phyloP scores from a whole-genome alignment of 2,888 invertebrate genomes.

The Leucophora obtusa region DNA sequence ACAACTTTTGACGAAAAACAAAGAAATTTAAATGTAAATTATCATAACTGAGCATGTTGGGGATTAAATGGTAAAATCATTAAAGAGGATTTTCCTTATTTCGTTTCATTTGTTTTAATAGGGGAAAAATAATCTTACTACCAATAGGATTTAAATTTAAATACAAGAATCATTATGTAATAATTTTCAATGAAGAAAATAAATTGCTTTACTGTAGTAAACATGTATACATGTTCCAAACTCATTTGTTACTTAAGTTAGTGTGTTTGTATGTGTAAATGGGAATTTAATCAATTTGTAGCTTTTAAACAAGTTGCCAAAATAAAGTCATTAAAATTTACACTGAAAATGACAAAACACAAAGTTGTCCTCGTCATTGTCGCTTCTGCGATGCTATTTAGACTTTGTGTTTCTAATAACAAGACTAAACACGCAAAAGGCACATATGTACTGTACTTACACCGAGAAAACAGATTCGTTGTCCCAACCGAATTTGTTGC shows the following conservation, averaged over 20 bases:
- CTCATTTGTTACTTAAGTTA: not conserved
- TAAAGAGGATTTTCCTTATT: not conserved
- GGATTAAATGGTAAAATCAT: not conserved
- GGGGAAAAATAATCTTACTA: not conserved
- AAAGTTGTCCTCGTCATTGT: not conserved
- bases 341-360: not conserved
- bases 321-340: slow-evolving; percentile 7
- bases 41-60: not conserved
- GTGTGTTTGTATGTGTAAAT: not conserved
- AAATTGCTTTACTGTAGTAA: slow-evolving; percentile 27
- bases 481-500: too few relatives aligned
- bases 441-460: too few relatives aligned
- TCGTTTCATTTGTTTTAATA: not conserved
- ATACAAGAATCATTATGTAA: not conserved
- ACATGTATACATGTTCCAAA: slow-evolving; percentile 12
- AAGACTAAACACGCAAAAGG: slow-evolving; percentile 3
- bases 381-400: not conserved
- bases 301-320: slow-evolving; percentile 6
- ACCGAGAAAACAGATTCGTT: too few relatives aligned
- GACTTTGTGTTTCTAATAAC: not conserved
- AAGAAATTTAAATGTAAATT: slow-evolving; percentile 1
- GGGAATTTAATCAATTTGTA: slow-evolving; percentile 24
- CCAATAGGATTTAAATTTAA: not conserved
- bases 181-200: not conserved
- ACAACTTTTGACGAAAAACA: not conserved